These are phyloP conservation scores for Neostethus bicornis DNA, from an alignment of 2,797 vertebrate genomes.

Conservation along the genomic window DNA sequence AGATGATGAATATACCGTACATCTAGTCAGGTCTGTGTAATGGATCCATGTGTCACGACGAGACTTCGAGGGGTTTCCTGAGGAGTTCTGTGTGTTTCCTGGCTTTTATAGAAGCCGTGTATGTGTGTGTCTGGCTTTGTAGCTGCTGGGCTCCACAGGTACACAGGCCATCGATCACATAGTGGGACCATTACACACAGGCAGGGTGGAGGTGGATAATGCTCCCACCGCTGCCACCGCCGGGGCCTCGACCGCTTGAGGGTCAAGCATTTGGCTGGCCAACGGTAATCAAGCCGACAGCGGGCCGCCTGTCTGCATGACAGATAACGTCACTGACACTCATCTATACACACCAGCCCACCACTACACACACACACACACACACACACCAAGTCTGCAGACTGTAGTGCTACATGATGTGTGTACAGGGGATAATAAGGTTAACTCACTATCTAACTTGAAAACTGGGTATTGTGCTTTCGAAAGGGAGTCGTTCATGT, in stretches of 20 bases:
- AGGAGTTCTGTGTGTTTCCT: constrained; percentile 59
- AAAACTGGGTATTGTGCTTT: too few relatives aligned
- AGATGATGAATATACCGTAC: constrained; percentile 57
- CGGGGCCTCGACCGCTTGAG: constrained; percentile 59
- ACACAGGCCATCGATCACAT: constrained; percentile 75
- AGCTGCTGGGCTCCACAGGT: constrained; percentile 68
- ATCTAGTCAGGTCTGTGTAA: constrained; percentile 54
- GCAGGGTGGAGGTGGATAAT: constrained; percentile 73
- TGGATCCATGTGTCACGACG: constrained; percentile 66
- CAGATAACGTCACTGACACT: constrained; percentile 57
- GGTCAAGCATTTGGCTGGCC: constrained; percentile 73
- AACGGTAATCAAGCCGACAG: constrained; percentile 73
- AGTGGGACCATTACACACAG: constrained; percentile 70
- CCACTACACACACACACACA: constrained; percentile 21
- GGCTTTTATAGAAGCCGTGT: constrained; percentile 52
- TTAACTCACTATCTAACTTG: neutral
- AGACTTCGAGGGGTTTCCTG: constrained; percentile 66
- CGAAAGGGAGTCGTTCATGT: too few relatives aligned
- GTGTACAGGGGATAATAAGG: neutral
- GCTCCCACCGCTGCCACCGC: constrained; percentile 69
- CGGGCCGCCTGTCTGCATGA: constrained; percentile 69
- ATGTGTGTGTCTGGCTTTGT: constrained; percentile 39
- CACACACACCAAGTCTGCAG: constrained; percentile 1
- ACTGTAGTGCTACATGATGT: constrained; percentile 8
- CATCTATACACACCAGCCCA: constrained; percentile 43